phyloP scores from a whole-genome alignment of 2,113 vertebrate genomes.

The Dascyllus trimaculatus region DNA sequence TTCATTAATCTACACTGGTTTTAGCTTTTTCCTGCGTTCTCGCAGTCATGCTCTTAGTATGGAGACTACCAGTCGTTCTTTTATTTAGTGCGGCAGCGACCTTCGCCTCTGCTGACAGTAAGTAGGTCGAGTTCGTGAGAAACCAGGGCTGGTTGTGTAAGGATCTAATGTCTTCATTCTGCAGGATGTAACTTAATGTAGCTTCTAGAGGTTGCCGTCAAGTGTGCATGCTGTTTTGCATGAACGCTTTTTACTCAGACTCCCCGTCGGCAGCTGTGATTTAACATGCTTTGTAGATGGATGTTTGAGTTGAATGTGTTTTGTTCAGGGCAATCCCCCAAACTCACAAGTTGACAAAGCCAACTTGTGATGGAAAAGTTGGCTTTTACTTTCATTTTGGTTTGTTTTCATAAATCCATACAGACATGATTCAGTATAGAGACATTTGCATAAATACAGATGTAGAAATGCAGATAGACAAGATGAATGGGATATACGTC shows the following conservation, averaged over 20 bases:
- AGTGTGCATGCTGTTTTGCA: background rate
- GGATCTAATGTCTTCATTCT: background rate
- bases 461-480: background rate
- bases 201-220: background rate
- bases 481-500: too few relatives aligned
- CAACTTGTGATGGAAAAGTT: background rate
- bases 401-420: background rate
- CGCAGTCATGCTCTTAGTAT: slow-evolving; percentile 22
- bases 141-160: background rate
- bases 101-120: slow-evolving; percentile 58
- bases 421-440: too few relatives aligned
- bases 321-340: background rate
- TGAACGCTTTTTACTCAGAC: too few relatives aligned
- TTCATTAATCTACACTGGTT: background rate
- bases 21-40: background rate
- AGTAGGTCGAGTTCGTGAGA: slow-evolving; percentile 42
- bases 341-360: background rate
- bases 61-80: slow-evolving; percentile 14
- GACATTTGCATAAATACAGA: background rate
- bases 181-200: background rate
- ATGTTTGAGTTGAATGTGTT: background rate
- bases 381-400: slow-evolving; percentile 25
- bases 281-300: background rate
- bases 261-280: background rate
- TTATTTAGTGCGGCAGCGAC: background rate